Percentiles rank a stretch among this genome's conserved stretches.
These are phyloP conservation scores for Torymus tubicola DNA, from an alignment of 2,888 invertebrate species.

Conservation along the genomic window DNA sequence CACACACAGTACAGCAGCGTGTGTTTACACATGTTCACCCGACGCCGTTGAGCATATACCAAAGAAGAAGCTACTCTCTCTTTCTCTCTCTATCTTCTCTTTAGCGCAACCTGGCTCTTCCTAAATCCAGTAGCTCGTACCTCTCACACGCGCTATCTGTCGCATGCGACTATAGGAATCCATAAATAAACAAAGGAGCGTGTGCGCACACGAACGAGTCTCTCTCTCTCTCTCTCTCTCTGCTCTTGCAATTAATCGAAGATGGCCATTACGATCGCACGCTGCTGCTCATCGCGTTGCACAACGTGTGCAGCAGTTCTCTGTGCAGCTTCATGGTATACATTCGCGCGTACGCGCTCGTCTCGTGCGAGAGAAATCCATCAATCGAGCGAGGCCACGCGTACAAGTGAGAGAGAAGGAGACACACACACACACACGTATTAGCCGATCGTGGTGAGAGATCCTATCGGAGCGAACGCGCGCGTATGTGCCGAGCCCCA, in stretches of 20 bases:
- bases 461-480: constrained; percentile 34
- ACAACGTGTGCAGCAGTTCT: constrained; percentile 59
- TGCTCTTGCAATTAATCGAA: constrained; percentile 27
- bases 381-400: constrained; percentile 60
- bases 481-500: constrained; percentile 1
- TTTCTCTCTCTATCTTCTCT: too few species aligned
- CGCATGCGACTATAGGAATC: background rate
- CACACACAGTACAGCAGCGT: too few species aligned
- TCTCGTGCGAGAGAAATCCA: constrained; percentile 60
- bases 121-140: background rate
- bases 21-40: too few species aligned
- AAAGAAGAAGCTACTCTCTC: too few species aligned
- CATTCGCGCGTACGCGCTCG: constrained; percentile 57
- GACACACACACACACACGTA: too few species aligned
- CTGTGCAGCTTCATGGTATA: too few species aligned
- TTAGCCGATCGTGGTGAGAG: constrained; percentile 1
- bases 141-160: background rate
- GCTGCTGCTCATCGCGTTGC: constrained; percentile 51
- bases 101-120: too few species aligned
- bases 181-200: constrained; percentile 35
- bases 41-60: too few species aligned
- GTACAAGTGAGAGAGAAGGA: background rate
- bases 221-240: background rate
- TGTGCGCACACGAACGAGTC: background rate
- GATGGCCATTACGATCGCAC: constrained; percentile 52